Base-by-base conservation (phyloP, 2,797 vertebrate species). In the Columba guinea region DNA sequence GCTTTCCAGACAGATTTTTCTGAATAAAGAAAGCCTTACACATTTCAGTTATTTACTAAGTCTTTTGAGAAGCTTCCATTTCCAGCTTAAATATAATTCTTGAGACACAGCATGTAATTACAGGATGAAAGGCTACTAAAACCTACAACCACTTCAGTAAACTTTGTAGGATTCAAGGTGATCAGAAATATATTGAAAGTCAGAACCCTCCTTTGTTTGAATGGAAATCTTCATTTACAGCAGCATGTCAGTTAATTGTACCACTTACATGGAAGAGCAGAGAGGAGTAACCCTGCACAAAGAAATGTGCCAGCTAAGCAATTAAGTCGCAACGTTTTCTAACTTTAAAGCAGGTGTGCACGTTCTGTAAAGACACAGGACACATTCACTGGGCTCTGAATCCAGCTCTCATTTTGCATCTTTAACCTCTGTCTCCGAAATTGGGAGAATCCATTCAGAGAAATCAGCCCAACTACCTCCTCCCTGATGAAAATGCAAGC, bases 1-100 rank as follows among this genome's bases (percentile, higher is more conserved):
- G 94, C 80, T 96, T 97, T 96, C 71, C 90, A 97, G 93, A 60
- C 88, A 93, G 93, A 71, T 95, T 96, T 95, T 95, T 92, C 84
- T 90, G 88, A 93, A 93, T 93, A 95, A 95, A 90, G 67, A 73
- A 17, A 70, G 49, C 68, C 88, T 93, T 84, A 87, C 51, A 48
- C 53, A 46, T 94, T 80, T 80, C 67, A 74, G 77, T 48, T 92
- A 68, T 71, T 91, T 89, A 62, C 39, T 79, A 82, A 76, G 51
- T 52, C 78, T 95, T 90, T 64, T 49, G 84, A 92, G 80, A 62
- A 79, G 32, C n/a, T 86, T 80, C 86, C 48, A 59, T 84, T 46
- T 58, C 30, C 46, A 60, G 84, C 68, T 93, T 92, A 82, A 90
- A 24, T n/a, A 3, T 27, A 78, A 87, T 60, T 79, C 53, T 68